Percentiles rank a stretch among this genome's conserved stretches.
Evolutionary conservation across 2,797 vertebrate species (phyloP).

Genomic region (Xiphophorus birchmanni): DNA sequence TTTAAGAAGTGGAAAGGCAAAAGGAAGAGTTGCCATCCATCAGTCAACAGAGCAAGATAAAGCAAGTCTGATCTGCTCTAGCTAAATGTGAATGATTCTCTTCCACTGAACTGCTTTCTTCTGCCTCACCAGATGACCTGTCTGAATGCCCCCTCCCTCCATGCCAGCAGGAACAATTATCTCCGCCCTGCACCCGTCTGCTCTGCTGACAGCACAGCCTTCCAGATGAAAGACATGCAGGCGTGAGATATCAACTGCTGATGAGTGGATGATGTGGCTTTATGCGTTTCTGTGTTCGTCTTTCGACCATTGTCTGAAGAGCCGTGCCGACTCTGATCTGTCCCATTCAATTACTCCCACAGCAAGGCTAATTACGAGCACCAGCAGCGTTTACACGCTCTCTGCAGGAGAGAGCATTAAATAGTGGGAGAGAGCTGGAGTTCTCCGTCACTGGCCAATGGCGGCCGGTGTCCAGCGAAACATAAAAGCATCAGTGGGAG

Average conservation of each 20-base stretch:
- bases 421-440: slow-evolving; percentile 21
- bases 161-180: slow-evolving; percentile 12
- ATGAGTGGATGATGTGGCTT: slow-evolving; percentile 19
- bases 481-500: slow-evolving; percentile 20
- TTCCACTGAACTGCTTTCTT: slow-evolving; percentile 6
- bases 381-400: slow-evolving; percentile 57
- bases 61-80: not conserved
- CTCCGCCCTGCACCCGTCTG: slow-evolving; percentile 2
- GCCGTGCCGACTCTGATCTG: slow-evolving; percentile 38
- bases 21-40: not conserved
- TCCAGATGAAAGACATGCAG: slow-evolving; percentile 21
- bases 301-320: slow-evolving; percentile 45
- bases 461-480: slow-evolving; percentile 34
- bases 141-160: slow-evolving; percentile 13
- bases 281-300: slow-evolving; percentile 24
- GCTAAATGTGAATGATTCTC: slow-evolving; percentile 17
- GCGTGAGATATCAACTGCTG: slow-evolving; percentile 29
- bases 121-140: slow-evolving; percentile 29
- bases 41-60: not conserved
- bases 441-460: slow-evolving; percentile 28
- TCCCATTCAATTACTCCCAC: slow-evolving; percentile 65
- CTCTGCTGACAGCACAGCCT: not conserved
- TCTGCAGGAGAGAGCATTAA: slow-evolving; percentile 54
- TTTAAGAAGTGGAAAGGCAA: not conserved
- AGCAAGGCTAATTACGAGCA: slow-evolving; percentile 58